Conservation (phyloP, 2,113 vertebrate species). For the Malurus cyaneus region DNA sequence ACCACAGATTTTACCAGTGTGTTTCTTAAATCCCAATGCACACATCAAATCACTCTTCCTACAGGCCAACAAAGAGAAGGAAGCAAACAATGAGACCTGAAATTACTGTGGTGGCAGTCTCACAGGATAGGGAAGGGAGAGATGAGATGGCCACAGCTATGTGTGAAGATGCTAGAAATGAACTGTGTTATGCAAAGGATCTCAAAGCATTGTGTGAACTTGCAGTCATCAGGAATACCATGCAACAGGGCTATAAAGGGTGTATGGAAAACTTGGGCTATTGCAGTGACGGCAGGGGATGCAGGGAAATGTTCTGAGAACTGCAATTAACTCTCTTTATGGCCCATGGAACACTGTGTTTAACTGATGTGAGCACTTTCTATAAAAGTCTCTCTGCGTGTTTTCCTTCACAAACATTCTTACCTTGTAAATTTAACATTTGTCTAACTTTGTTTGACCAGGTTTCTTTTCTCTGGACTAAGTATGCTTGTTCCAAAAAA, state of each 20-base stretch:
- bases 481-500: neutral
- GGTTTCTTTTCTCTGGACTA: neutral
- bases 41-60: neutral
- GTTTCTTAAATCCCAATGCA: neutral
- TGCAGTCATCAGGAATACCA: neutral
- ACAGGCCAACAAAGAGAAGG: neutral
- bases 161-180: accelerated
- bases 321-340: neutral
- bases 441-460: neutral
- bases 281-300: accelerated
- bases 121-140: neutral
- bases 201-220: neutral
- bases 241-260: neutral
- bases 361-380: neutral
- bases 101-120: neutral
- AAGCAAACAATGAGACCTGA: neutral
- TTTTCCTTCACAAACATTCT: neutral
- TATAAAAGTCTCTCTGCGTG: neutral
- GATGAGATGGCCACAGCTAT: neutral
- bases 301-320: neutral
- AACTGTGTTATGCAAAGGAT: neutral
- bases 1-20: accelerated
- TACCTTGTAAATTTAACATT: neutral
- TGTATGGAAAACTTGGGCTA: neutral
- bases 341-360: neutral